These are phyloP conservation scores for Gallinago solitaria DNA, from an alignment of 2,797 vertebrate genomes.

Conservation along the genomic window DNA sequence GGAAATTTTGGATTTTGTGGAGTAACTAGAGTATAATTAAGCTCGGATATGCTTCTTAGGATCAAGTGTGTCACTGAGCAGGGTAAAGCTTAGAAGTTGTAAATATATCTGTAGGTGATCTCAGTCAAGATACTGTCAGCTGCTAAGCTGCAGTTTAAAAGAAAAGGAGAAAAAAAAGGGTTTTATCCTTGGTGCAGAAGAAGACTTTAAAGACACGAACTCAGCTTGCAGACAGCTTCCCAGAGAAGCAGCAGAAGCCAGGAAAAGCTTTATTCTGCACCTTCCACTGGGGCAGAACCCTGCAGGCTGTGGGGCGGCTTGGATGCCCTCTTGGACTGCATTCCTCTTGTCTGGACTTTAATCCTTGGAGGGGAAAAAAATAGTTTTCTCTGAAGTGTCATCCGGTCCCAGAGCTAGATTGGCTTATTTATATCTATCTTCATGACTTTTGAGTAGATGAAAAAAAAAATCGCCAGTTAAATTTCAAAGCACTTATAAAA, in stretches of 20 bases:
- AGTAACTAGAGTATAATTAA: neutral
- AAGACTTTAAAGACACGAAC: neutral
- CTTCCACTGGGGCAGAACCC: neutral
- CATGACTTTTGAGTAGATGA: neutral
- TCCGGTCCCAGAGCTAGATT: neutral
- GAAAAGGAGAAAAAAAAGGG: neutral
- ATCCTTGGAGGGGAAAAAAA: neutral
- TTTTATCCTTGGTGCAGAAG: neutral
- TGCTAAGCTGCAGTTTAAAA: neutral
- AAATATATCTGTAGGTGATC: neutral
- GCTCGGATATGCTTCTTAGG: neutral
- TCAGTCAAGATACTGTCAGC: neutral
- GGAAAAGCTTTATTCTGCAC: neutral
- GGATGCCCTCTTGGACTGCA: constrained; percentile 23
- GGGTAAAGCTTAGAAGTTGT: neutral
- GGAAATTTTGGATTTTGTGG: neutral
- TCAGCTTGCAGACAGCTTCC: neutral
- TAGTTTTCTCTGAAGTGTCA: neutral
- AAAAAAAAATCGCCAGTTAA: neutral
- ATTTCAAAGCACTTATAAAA: neutral
- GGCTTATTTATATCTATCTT: neutral
- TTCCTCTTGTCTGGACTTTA: constrained; percentile 41
- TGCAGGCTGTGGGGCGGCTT: neutral
- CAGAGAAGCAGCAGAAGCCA: neutral
- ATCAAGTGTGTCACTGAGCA: neutral